These are phyloP conservation scores for Mirounga angustirostris DNA, from an alignment of 2,113 vertebrate genomes.

Conservation along the genomic window DNA sequence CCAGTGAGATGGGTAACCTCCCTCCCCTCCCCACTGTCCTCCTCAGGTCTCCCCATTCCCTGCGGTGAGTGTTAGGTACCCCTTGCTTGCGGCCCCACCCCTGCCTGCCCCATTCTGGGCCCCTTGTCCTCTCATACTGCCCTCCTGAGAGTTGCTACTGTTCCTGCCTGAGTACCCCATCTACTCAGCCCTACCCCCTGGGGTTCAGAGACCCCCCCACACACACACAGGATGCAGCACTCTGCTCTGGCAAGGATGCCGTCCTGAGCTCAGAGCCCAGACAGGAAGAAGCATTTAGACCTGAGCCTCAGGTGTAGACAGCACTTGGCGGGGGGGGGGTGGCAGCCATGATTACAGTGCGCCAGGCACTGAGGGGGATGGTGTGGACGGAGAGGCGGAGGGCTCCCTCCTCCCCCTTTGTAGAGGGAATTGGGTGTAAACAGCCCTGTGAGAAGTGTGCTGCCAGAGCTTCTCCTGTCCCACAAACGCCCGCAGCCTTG, in stretches of 20 bases:
- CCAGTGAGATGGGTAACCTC: no score
- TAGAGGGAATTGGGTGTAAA: background rate
- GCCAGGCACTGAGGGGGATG: background rate
- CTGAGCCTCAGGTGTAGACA: background rate
- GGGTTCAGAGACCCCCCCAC: background rate
- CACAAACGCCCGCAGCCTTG: accelerated
- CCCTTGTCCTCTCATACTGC: background rate
- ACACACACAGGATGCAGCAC: background rate
- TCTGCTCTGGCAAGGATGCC: background rate
- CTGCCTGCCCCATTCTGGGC: background rate
- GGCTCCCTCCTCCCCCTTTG: background rate
- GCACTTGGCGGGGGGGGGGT: background rate
- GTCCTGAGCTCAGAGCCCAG: background rate
- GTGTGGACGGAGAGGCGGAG: background rate
- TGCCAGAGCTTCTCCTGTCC: no score
- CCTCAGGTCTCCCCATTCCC: background rate
- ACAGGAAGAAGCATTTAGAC: background rate
- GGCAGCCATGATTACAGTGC: background rate
- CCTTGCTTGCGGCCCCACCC: background rate
- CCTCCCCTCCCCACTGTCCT: background rate
- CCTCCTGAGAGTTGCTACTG: accelerated
- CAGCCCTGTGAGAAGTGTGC: background rate
- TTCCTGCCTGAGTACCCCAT: background rate
- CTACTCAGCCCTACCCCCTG: accelerated
- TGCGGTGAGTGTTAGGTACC: background rate